These are phyloP conservation scores for Calyptomena viridis DNA, from an alignment of 2,113 vertebrate genomes.

Conservation along the genomic window DNA sequence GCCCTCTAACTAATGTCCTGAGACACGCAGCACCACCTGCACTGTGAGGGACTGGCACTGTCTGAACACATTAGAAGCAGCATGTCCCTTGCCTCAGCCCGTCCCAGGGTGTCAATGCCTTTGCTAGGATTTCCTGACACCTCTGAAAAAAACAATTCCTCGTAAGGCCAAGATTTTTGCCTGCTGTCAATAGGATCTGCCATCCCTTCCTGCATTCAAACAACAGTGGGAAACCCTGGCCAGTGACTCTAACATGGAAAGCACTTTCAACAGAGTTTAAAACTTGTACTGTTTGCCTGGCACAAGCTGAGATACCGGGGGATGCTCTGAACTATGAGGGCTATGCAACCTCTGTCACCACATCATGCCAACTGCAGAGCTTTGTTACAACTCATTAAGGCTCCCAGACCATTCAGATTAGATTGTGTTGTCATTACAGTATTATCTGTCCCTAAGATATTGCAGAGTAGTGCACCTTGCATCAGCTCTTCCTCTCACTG, in stretches of 20 bases:
- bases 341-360: background rate
- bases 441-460: background rate
- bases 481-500: background rate
- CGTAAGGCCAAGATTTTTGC: background rate
- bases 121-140: background rate
- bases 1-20: background rate
- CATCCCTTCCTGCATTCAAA: background rate
- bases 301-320: background rate
- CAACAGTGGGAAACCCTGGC: background rate
- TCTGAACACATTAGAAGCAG: background rate
- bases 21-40: background rate
- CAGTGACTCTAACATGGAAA: background rate
- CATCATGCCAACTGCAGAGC: background rate
- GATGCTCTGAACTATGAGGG: background rate
- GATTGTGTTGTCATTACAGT: background rate
- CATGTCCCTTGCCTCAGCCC: background rate
- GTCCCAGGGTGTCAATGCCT: background rate
- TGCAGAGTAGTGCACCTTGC: background rate
- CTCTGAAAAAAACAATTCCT: background rate
- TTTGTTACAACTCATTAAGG: background rate
- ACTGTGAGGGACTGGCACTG: background rate
- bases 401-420: background rate
- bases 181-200: background rate
- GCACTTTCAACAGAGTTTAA: background rate
- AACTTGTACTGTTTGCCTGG: background rate